These are phyloP conservation scores for Melanaphis sacchari DNA, from an alignment of 1,140 invertebrate genomes.

Conservation along the genomic window DNA sequence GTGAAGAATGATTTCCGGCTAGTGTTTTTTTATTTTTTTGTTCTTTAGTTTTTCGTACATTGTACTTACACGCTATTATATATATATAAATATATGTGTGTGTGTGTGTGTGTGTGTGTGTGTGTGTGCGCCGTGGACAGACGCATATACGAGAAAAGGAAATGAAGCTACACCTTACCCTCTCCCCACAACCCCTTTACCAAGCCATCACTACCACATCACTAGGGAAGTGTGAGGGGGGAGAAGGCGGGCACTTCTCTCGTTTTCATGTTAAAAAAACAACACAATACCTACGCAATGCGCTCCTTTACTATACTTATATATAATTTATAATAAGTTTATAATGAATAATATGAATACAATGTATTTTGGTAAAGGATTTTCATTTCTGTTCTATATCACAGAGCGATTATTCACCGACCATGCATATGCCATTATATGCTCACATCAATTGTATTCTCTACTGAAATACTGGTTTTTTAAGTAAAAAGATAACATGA, in stretches of 20 bases:
- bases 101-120: no score
- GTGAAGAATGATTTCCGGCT: constrained; percentile 48
- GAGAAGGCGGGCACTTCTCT: not conserved
- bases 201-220: not conserved
- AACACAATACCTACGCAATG: not conserved
- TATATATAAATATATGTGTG: no score
- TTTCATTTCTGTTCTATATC: not conserved
- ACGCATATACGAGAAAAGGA: not conserved
- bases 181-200: not conserved
- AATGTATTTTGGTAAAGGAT: constrained; percentile 7
- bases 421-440: not conserved
- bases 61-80: not conserved
- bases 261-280: constrained; percentile 3
- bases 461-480: not conserved
- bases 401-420: not conserved
- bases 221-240: not conserved
- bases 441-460: not conserved
- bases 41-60: constrained; percentile 6
- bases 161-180: not conserved
- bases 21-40: constrained; percentile 9
- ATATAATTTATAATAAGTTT: not conserved
- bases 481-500: not conserved
- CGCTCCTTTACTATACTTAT: not conserved
- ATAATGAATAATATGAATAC: not conserved
- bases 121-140: not conserved